Percentiles rank a stretch among this genome's conserved stretches.
Conservation (phyloP, 1,140 invertebrate species). For the Drosophila leontia region DNA sequence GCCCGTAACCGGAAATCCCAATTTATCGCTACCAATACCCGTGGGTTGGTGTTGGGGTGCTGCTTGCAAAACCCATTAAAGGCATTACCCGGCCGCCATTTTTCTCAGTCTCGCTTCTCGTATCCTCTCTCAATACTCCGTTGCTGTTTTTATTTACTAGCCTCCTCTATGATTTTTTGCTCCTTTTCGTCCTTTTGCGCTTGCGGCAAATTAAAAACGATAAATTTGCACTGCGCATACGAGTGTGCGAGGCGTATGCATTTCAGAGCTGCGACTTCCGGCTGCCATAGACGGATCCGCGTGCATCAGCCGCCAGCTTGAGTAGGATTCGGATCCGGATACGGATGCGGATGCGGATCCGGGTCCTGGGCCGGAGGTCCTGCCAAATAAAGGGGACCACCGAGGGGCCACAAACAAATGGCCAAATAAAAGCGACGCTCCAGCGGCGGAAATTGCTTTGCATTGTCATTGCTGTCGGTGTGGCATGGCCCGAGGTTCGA, state of each 20-base stretch:
- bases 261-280: slow-evolving; percentile 36
- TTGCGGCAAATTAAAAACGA: slow-evolving; percentile 84
- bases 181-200: slow-evolving; percentile 29
- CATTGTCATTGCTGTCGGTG: slow-evolving; percentile 43
- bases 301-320: slow-evolving; percentile 56
- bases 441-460: slow-evolving; percentile 68
- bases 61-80: slow-evolving; percentile 78
- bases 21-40: slow-evolving; percentile 84
- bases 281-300: slow-evolving; percentile 73
- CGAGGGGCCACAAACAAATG: slow-evolving; percentile 65
- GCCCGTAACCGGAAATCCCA: slow-evolving; percentile 72
- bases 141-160: slow-evolving; percentile 49
- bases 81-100: slow-evolving; percentile 74
- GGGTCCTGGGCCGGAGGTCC: slow-evolving; percentile 3
- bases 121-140: slow-evolving; percentile 25
- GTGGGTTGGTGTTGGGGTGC: slow-evolving; percentile 20
- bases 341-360: slow-evolving; percentile 11
- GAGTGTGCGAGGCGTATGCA: slow-evolving; percentile 53
- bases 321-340: slow-evolving; percentile 21
- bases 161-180: slow-evolving; percentile 32
- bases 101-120: slow-evolving; percentile 41
- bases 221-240: slow-evolving; percentile 73
- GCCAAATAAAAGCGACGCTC: slow-evolving; percentile 72
- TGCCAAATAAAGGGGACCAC: slow-evolving; percentile 37
- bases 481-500: slow-evolving; percentile 34